Evolutionary conservation across 1,140 invertebrate species (phyloP), one percentile per base, ranked within the genome.

Genomic region (Ylistrum balloti): DNA sequence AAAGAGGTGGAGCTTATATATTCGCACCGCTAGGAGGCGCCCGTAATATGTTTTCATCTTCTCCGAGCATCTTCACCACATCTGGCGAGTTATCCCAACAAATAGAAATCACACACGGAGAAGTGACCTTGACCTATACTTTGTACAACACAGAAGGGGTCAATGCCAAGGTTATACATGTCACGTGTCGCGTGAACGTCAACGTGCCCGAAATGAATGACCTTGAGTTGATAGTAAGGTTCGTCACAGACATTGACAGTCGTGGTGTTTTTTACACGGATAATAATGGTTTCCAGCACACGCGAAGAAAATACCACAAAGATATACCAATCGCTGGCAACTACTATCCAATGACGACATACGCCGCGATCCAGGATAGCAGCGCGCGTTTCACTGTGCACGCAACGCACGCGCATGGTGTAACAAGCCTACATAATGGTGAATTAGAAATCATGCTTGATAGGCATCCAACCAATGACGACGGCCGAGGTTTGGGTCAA

Each of bases 391-490:
- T 74, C n/a, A 74, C 56, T n/a, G 56, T 74, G 17, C 56, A 74
- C 11, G 56, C 56, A 74, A 28, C 56, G 56, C 56, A 74, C 56
- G 56, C 56, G 56, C 56, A 74, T 28, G 56, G 56, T 11, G 56
- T 74, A 28, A n/a, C 56, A n/a, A 74, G 56, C 22, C 56, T 74
- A 28, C 56, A 17, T 74, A n/a, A n/a, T 28, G 56, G 56, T n/a
- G 56, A 74, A 74, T n/a, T 74, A 28, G 56, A 74, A 74, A 74
- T 74, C 22, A 74, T 74, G 56, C 56, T 74, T 74, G 56, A 74
- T 74, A 74, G 56, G 28, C 56, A 28, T 28, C 56, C 56, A 9
- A 74, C 22, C 20, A 74, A 11, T 74, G 56, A 74, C 17, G 56
- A 74, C 56, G 56, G 56, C 5, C n/a, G 17, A n/a, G 56, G 56